Evolutionary conservation across 2,888 invertebrate species (phyloP).

Genomic region (Labia minor): DNA sequence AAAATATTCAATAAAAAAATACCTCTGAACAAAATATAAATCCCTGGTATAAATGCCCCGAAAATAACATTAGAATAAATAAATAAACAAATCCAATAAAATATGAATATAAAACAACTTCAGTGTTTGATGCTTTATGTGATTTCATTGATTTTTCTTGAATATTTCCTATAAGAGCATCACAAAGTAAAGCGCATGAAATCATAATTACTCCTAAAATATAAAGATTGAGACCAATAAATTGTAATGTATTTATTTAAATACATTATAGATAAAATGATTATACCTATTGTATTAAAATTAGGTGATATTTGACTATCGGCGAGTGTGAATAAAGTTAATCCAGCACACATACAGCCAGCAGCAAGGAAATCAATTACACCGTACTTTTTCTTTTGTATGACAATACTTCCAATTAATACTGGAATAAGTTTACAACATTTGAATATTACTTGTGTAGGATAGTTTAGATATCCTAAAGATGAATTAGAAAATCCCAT

Average conservation of each 20-base stretch:
- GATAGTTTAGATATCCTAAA: constrained; percentile 88
- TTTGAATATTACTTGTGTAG: constrained; percentile 94
- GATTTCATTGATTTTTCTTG: constrained; percentile 91
- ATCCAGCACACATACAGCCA: constrained; percentile 73
- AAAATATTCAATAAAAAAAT: no score
- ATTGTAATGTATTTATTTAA: not conserved
- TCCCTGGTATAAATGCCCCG: constrained; percentile 65
- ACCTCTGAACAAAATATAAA: constrained; percentile 67
- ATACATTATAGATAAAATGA: not conserved
- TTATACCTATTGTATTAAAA: constrained; percentile 44
- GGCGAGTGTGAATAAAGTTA: constrained; percentile 84
- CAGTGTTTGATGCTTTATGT: constrained; percentile 71
- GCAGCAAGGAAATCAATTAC: constrained; percentile 76
- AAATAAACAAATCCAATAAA: constrained; percentile 77
- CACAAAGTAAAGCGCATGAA: constrained; percentile 77
- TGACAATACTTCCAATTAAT: constrained; percentile 83
- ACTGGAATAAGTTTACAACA: constrained; percentile 96
- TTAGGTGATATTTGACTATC: constrained; percentile 48
- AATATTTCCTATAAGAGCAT: constrained; percentile 92
- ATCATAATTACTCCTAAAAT: constrained; percentile 70
- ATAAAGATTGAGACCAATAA: constrained; percentile 31
- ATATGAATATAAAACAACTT: constrained; percentile 89
- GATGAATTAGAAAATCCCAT: constrained; percentile 95
- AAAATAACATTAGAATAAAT: constrained; percentile 55
- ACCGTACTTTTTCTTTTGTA: constrained; percentile 79